Percentiles rank a stretch among this genome's conserved stretches.
phyloP scores from a whole-genome alignment of 2,113 vertebrate genomes.

The Prunella himalayana region DNA sequence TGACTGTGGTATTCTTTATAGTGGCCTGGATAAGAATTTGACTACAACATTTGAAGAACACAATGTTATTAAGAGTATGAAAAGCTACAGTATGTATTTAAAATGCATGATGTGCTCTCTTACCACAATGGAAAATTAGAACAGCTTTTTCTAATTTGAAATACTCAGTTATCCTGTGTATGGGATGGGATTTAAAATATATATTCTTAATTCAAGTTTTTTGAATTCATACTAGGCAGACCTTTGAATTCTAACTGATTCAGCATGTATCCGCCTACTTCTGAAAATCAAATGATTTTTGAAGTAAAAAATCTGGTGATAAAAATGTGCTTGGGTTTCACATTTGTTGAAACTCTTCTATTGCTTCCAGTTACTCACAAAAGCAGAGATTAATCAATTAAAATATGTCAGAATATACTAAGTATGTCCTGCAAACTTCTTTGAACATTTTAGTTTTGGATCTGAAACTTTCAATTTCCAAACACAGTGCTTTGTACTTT shows the following conservation, averaged over 20 bases:
- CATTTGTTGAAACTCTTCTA: neutral
- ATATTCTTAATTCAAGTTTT: neutral
- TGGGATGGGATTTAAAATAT: neutral
- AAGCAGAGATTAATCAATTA: neutral
- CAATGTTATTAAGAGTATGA: neutral
- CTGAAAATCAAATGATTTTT: slow-evolving; percentile 6
- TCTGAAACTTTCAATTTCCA: neutral
- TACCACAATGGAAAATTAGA: slow-evolving; percentile 16
- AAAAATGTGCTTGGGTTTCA: neutral
- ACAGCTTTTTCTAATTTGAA: slow-evolving; percentile 25
- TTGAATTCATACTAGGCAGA: neutral
- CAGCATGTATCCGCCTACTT: neutral
- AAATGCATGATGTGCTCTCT: slow-evolving; percentile 44
- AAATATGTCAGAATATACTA: neutral
- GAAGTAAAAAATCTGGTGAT: neutral
- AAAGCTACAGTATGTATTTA: neutral
- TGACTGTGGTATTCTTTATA: slow-evolving; percentile 51
- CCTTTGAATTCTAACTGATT: neutral
- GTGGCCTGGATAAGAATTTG: slow-evolving; percentile 47
- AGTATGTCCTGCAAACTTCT: neutral
- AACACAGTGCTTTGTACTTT: neutral
- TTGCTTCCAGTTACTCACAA: neutral
- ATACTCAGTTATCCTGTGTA: neutral
- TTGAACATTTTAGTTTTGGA: neutral
- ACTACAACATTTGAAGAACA: slow-evolving; percentile 34